Evolutionary conservation across 2,797 vertebrate genomes (phyloP).

Genomic region (Aeoliscus strigatus): DNA sequence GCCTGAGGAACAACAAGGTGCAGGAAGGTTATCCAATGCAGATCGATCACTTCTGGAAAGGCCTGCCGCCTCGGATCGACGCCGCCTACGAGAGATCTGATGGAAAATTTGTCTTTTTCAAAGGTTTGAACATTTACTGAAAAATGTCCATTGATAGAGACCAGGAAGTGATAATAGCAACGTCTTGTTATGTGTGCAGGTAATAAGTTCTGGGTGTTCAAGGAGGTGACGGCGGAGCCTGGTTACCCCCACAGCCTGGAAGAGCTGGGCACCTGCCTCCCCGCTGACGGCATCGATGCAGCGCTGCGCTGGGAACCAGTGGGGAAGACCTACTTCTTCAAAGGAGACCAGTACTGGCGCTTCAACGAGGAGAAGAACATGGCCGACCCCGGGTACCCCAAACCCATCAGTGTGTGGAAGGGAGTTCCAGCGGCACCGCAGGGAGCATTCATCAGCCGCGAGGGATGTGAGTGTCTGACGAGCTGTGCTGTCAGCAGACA

Average conservation of each 20-base stretch:
- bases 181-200: slow-evolving; percentile 62
- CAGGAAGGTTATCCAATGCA: slow-evolving; percentile 98
- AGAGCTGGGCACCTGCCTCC: slow-evolving; percentile 88
- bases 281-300: slow-evolving; percentile 89
- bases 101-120: slow-evolving; percentile 97
- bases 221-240: slow-evolving; percentile 89
- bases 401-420: slow-evolving; percentile 96
- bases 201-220: slow-evolving; percentile 96
- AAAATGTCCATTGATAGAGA: too few species aligned
- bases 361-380: slow-evolving; percentile 96
- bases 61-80: slow-evolving; percentile 89
- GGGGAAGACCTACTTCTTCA: slow-evolving; percentile 98
- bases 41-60: slow-evolving; percentile 98
- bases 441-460: slow-evolving; percentile 97
- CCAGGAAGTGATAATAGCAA: too few species aligned
- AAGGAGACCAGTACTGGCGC: slow-evolving; percentile 95
- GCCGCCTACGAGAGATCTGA: slow-evolving; percentile 95
- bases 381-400: slow-evolving; percentile 97
- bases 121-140: too few species aligned
- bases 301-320: slow-evolving; percentile 94
- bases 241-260: slow-evolving; percentile 92
- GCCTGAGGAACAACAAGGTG: slow-evolving; percentile 93
- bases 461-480: too few species aligned
- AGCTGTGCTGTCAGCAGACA: too few species aligned
- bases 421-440: slow-evolving; percentile 96